Evolutionary conservation across 2,113 vertebrate species (phyloP).

Genomic region (Heterotilapia buettikoferi): DNA sequence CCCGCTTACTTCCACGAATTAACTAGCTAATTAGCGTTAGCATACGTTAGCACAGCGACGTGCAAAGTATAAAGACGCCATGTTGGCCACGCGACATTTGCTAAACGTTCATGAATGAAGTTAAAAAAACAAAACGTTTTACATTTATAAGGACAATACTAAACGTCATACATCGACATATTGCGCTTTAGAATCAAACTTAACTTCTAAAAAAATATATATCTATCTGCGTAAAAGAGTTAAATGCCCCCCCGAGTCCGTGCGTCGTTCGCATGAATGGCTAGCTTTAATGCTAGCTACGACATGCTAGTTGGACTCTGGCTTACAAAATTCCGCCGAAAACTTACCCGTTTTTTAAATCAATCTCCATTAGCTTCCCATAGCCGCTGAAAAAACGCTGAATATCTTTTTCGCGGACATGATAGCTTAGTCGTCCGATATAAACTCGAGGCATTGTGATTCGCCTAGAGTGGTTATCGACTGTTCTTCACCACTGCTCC

Average conservation of each 20-base stretch:
- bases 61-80: constrained; percentile 48
- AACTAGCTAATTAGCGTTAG: background rate
- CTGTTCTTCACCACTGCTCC: background rate
- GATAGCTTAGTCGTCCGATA: constrained; percentile 85
- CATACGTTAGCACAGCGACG: background rate
- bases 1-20: too few species aligned
- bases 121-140: background rate
- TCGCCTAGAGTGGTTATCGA: background rate
- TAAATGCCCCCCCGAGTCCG: rapidly evolving
- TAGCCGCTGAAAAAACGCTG: constrained; percentile 89
- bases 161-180: background rate
- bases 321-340: background rate
- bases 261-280: background rate
- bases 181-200: rapidly evolving
- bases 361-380: constrained; percentile 88
- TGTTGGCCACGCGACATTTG: constrained; percentile 56
- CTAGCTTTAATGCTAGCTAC: background rate
- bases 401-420: constrained; percentile 90
- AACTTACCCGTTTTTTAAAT: constrained; percentile 88
- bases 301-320: background rate
- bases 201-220: background rate
- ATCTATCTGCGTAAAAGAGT: background rate
- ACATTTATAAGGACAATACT: too few species aligned
- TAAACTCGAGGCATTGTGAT: constrained; percentile 85
- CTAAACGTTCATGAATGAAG: background rate